Conservation (phyloP, 1,140 invertebrate species). For the Metaphire vulgaris region DNA sequence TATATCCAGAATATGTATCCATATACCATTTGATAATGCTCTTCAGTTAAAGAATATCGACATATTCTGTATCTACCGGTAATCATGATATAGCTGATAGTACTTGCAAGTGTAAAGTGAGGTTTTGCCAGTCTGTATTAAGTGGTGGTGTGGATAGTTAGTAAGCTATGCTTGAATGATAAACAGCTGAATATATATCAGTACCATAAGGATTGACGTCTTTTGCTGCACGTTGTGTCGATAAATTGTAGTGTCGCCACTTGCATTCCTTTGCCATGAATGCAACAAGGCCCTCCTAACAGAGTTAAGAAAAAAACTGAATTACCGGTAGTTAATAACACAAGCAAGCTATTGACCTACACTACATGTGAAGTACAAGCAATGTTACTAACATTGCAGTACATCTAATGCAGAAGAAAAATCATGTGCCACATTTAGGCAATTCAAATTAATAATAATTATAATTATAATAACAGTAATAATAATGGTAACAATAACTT, state of each 20-base stretch:
- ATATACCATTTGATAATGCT: background rate
- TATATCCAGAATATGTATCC: background rate
- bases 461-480: background rate
- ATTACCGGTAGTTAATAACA: background rate
- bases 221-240: slow-evolving; percentile 41
- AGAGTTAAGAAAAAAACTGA: background rate
- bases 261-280: slow-evolving; percentile 46
- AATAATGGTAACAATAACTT: too few relatives aligned
- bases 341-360: background rate
- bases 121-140: background rate
- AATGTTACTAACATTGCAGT: background rate
- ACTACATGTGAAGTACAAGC: background rate
- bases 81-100: background rate
- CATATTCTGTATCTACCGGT: background rate
- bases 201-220: slow-evolving; percentile 44
- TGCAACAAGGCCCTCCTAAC: slow-evolving; percentile 39
- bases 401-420: background rate
- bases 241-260: slow-evolving; percentile 44
- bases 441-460: background rate
- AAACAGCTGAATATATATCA: too few relatives aligned
- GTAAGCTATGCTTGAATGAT: too few relatives aligned
- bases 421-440: background rate
- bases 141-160: too few relatives aligned
- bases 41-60: background rate
- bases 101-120: background rate